A percentile compares a stretch with the other conserved stretches of the same genome.
These are phyloP conservation scores for Monochamus saltuarius DNA, from an alignment of 1,140 invertebrate genomes.

Conservation along the genomic window DNA sequence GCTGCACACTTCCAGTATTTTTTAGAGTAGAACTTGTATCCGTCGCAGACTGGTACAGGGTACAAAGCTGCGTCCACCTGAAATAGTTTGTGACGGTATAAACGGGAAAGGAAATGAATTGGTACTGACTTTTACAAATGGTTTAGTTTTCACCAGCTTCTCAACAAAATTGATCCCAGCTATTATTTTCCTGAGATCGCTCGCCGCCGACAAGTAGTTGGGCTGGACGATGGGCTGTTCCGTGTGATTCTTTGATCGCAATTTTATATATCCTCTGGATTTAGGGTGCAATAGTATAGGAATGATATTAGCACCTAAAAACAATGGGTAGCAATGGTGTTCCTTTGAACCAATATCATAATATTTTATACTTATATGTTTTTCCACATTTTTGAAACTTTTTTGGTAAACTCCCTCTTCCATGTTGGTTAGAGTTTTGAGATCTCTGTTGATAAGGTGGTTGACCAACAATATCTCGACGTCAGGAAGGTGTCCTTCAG, in stretches of 20 bases:
- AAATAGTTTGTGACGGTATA: background rate
- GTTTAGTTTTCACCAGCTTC: background rate
- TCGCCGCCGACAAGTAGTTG: constrained; percentile 59
- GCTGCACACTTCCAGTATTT: constrained; percentile 54
- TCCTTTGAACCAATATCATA: too few relatives aligned
- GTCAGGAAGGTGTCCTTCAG: background rate
- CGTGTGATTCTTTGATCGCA: constrained; percentile 70
- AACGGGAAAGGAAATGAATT: background rate
- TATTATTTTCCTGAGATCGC: constrained; percentile 47
- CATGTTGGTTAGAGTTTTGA: background rate
- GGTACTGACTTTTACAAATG: constrained; percentile 22
- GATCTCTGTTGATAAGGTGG: background rate
- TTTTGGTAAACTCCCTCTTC: constrained; percentile 37
- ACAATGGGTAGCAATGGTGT: too few relatives aligned
- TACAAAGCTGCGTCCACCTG: constrained; percentile 6
- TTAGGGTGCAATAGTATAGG: constrained; percentile 73
- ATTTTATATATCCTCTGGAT: constrained; percentile 66
- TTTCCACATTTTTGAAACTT: constrained; percentile 45
- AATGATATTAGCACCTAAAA: constrained; percentile 64
- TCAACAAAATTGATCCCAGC: background rate
- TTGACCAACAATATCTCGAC: constrained; percentile 3
- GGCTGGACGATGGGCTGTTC: constrained; percentile 67
- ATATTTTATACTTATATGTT: constrained; percentile 12
- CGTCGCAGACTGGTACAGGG: constrained; percentile 30
- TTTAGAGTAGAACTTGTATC: constrained; percentile 21